Evolutionary conservation across 2,797 vertebrate species (phyloP).

Genomic region (Poeciliopsis turneri): DNA sequence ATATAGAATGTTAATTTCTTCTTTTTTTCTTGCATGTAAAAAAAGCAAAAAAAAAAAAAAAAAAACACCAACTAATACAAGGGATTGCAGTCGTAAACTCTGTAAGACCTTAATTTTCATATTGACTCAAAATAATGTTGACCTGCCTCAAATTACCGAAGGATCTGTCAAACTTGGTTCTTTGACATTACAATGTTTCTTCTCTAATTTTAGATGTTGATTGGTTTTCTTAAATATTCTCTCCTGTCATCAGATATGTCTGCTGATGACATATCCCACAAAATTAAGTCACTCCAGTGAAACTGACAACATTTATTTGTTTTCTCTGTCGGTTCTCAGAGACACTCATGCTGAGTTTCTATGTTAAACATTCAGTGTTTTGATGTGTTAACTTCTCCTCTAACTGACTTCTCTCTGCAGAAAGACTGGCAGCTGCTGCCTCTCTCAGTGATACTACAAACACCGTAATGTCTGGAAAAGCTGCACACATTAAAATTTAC

Average conservation of each 20-base stretch:
- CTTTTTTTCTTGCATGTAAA: not conserved
- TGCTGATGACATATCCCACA: not conserved
- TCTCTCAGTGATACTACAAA: not conserved
- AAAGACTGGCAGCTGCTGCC: not conserved
- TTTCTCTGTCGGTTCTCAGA: not conserved
- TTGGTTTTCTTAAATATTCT: not conserved
- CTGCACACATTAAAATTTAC: not conserved
- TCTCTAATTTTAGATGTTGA: not conserved
- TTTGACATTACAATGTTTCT: not conserved
- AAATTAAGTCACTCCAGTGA: not conserved
- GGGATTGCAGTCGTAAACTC: not conserved
- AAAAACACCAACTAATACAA: not conserved
- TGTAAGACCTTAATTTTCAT: not conserved
- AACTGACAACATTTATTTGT: not conserved
- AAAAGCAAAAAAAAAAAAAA: too few relatives aligned
- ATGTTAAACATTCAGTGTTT: not conserved
- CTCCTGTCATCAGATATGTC: not conserved
- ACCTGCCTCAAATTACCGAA: not conserved
- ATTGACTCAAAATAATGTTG: not conserved
- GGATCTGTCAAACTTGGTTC: not conserved
- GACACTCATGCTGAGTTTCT: not conserved
- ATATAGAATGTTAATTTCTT: not conserved
- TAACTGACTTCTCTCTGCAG: not conserved
- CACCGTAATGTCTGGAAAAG: not conserved
- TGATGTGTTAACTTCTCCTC: not conserved